A percentile compares a stretch with the other conserved stretches of the same genome.
Evolutionary conservation across 2,797 vertebrate species (phyloP).

Genomic region (Nyctibius grandis): DNA sequence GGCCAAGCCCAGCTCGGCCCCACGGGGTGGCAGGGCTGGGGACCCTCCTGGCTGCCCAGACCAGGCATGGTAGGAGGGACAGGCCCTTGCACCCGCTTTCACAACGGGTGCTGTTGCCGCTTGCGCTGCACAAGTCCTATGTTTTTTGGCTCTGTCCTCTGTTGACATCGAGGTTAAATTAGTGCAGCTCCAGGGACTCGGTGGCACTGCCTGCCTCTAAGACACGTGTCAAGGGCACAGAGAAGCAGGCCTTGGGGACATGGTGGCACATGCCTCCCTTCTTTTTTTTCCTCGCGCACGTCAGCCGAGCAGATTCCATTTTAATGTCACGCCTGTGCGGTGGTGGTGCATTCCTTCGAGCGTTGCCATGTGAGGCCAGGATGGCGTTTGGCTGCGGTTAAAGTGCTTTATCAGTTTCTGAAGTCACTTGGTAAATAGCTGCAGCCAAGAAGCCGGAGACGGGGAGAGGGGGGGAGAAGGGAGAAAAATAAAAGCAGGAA

Average conservation of each 20-base stretch:
- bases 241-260: background rate
- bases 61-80: background rate
- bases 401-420: slow-evolving; percentile 23
- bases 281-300: background rate
- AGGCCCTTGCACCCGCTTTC: background rate
- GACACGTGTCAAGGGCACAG: slow-evolving; percentile 19
- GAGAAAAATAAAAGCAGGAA: background rate
- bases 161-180: background rate
- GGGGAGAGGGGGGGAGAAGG: background rate
- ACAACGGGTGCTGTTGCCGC: accelerated
- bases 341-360: slow-evolving; percentile 1
- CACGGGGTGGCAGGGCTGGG: background rate
- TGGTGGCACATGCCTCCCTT: background rate
- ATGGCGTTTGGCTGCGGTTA: background rate
- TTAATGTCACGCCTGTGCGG: slow-evolving; percentile 19
- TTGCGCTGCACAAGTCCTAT: accelerated
- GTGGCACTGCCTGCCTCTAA: background rate
- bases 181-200: background rate
- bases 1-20: background rate
- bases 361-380: slow-evolving; percentile 32
- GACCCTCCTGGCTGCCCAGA: background rate
- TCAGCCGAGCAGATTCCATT: slow-evolving; percentile 14
- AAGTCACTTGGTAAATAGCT: slow-evolving; percentile 28
- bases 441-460: background rate
- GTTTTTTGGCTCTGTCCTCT: background rate